These are phyloP conservation scores for Macrotrachela quadricornifera DNA, from an alignment of 1,140 invertebrate species.

Conservation along the genomic window DNA sequence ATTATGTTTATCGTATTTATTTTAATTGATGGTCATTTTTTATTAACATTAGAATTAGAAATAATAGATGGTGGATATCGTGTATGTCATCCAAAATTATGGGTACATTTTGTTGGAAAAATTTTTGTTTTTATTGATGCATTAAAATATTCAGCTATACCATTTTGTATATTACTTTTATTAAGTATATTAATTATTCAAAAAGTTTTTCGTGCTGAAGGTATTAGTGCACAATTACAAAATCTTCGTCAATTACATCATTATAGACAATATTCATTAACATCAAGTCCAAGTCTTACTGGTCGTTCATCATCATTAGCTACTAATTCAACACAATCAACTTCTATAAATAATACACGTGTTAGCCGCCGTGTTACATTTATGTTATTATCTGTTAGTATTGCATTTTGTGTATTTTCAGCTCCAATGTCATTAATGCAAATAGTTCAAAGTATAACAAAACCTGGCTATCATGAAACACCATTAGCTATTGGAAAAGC, in stretches of 20 bases:
- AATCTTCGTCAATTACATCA: too few relatives aligned
- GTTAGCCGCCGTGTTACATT: slow-evolving; percentile 13
- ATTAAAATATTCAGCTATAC: slow-evolving; percentile 17
- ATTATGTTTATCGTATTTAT: too few relatives aligned
- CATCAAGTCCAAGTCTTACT: too few relatives aligned
- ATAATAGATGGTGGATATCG: neutral
- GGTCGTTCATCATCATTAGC: too few relatives aligned
- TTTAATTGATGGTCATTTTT: slow-evolving; percentile 22
- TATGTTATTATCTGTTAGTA: slow-evolving; percentile 20
- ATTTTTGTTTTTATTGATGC: slow-evolving; percentile 21
- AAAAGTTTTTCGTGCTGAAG: slow-evolving; percentile 12
- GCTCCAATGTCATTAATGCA: slow-evolving; percentile 4
- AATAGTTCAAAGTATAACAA: slow-evolving; percentile 11
- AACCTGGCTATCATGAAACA: too few relatives aligned
- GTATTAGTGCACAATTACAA: too few relatives aligned
- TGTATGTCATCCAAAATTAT: slow-evolving; percentile 10
- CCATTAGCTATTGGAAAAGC: neutral
- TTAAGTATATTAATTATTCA: slow-evolving; percentile 19
- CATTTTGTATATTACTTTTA: slow-evolving; percentile 15
- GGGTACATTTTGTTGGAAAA: slow-evolving; percentile 14
- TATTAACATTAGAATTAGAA: slow-evolving; percentile 21
- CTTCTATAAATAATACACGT: too few relatives aligned
- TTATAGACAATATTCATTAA: too few relatives aligned
- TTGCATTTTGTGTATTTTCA: slow-evolving; percentile 3
- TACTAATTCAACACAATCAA: too few relatives aligned